Percentiles rank a stretch among this genome's conserved stretches.
Conservation (phyloP, 2,888 invertebrate species). For the Mongoloraphidia duomilia region DNA sequence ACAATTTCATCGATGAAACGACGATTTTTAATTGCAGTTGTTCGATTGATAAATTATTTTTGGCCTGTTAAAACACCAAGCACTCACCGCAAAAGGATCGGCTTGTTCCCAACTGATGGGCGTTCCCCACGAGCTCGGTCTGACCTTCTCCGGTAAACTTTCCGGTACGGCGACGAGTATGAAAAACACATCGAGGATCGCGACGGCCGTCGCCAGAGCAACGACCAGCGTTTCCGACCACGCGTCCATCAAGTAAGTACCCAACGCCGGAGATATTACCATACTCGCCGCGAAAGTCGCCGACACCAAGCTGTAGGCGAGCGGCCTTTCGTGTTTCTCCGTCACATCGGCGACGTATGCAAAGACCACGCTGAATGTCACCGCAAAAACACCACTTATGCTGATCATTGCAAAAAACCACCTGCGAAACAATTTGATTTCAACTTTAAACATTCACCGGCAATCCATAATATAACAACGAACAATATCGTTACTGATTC, state of each 20-base stretch:
- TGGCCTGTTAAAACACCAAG: not conserved
- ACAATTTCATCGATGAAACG: slow-evolving; percentile 13
- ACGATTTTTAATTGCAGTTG: not conserved
- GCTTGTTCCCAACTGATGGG: slow-evolving; percentile 96
- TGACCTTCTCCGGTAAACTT: slow-evolving; percentile 87
- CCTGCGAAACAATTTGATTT: slow-evolving; percentile 25
- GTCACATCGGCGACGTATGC: slow-evolving; percentile 99
- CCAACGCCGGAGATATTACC: slow-evolving; percentile 95
- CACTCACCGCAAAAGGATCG: slow-evolving; percentile 80
- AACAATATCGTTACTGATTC: not conserved
- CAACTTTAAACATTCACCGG: slow-evolving; percentile 6
- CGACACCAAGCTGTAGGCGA: slow-evolving; percentile 90
- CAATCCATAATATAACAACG: not conserved
- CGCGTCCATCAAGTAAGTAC: slow-evolving; percentile 72
- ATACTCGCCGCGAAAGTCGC: slow-evolving; percentile 98
- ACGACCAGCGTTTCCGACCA: slow-evolving; percentile 66
- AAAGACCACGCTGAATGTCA: slow-evolving; percentile 98
- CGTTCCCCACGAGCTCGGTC: slow-evolving; percentile 65
- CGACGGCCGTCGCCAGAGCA: slow-evolving; percentile 88
- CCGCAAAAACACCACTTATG: slow-evolving; percentile 96
- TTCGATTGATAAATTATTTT: not conserved
- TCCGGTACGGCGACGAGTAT: slow-evolving; percentile 97
- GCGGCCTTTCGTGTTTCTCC: slow-evolving; percentile 85
- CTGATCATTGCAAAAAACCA: slow-evolving; percentile 99
- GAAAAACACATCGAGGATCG: slow-evolving; percentile 93